Evolutionary conservation across 2,113 vertebrate species (phyloP), one percentile per base, ranked within the genome.

Genomic region (Rousettus leschenaultii): DNA sequence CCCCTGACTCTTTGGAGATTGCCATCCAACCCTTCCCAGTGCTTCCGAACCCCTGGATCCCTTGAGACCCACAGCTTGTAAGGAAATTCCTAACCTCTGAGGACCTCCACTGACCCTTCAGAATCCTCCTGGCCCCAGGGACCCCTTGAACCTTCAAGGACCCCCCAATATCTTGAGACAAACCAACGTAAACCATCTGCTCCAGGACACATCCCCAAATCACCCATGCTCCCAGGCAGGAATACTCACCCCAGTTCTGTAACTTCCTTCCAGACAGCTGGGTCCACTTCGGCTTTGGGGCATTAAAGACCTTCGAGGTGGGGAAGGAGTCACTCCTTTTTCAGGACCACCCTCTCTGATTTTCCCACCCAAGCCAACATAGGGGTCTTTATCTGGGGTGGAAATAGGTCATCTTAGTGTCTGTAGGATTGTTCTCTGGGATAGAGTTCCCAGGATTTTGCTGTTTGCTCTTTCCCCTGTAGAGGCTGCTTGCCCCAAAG

Each of bases 241-340:
- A 82, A 85, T 74, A 97, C 98, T 97, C 61, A 99, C 98, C 98
- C 99, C 99, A 99, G 96, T 99, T 99, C 97, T 99, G 99, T 19
- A 99, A 98, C 95, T 99, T 98, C 89, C 99, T 98, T 66, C 99
- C 99, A 0, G 99, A 99, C 18, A 99, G 98, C 96, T 99, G 99
- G 3, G 99, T 99, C 99, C 99, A 99, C 93, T 99, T 99, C 35
- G 99, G 99, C 91, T 99, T 99, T n/a, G 99, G 99, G 43, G 99
- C 98, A 92, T 98, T 99, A 77, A 99, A 99, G 71, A 99, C 99
- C 99, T 99, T 94, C 19, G 61, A 91, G 82, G 13, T 18, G 7
- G 26, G n/a, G 45, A 92, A 57, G n/a, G 6, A n/a, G 19, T 86
- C 30, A 90, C 15, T 78, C 82, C 45, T 68, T 61, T 92, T 83